phyloP scores from a whole-genome alignment of 2,888 invertebrate genomes.

The Agrilus mali region DNA sequence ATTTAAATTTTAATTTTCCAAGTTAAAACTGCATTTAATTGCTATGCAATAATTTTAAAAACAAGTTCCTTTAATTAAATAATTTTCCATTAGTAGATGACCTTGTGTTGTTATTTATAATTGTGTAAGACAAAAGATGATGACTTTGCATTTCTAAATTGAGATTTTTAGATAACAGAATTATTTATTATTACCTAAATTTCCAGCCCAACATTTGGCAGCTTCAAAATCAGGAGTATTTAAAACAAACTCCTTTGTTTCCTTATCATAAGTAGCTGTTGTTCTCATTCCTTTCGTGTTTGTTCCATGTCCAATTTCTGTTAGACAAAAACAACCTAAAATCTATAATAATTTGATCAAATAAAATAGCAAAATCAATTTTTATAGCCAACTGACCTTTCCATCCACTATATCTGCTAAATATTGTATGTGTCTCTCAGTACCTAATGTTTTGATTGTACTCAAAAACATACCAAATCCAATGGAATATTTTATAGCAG shows the following conservation, averaged over 20 bases:
- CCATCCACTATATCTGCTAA: constrained; percentile 33
- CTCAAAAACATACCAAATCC: constrained; percentile 51
- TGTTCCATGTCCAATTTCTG: constrained; percentile 84
- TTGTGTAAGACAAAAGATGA: not conserved
- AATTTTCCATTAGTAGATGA: too few relatives aligned
- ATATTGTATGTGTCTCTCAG: constrained; percentile 45
- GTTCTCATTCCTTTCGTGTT: constrained; percentile 82
- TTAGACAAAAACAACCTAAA: constrained; percentile 68
- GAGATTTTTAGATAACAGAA: constrained; percentile 9
- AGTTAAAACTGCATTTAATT: too few relatives aligned
- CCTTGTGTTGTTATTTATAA: too few relatives aligned
- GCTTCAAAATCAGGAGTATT: constrained; percentile 67
- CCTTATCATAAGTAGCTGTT: constrained; percentile 66
- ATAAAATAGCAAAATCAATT: not conserved
- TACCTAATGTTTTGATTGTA: constrained; percentile 51
- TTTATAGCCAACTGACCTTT: constrained; percentile 17
- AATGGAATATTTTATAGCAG: constrained; percentile 52
- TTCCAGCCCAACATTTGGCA: constrained; percentile 76
- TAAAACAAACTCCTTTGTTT: constrained; percentile 58
- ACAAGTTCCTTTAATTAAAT: too few relatives aligned
- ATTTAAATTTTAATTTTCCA: too few relatives aligned
- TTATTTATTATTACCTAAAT: constrained; percentile 37
- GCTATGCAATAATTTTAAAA: too few relatives aligned
- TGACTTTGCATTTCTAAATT: not conserved
- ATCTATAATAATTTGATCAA: constrained; percentile 28